phyloP scores from a whole-genome alignment of 2,797 vertebrate genomes.

The Anas georgica region DNA sequence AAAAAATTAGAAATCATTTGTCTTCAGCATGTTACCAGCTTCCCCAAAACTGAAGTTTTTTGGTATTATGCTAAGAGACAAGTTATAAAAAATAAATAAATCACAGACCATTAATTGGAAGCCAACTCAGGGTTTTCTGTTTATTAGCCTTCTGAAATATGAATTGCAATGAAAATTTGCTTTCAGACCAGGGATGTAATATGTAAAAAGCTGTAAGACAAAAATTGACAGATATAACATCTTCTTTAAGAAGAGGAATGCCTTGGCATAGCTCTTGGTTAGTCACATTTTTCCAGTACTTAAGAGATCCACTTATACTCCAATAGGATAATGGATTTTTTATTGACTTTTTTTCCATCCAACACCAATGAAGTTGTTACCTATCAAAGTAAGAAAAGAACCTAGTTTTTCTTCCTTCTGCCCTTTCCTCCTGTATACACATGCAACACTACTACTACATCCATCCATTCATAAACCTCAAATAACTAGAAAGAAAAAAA shows the following conservation, averaged over 20 bases:
- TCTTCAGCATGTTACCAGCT: neutral
- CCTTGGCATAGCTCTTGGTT: constrained; percentile 17
- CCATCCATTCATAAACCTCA: neutral
- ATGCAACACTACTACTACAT: neutral
- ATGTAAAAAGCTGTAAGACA: constrained; percentile 25
- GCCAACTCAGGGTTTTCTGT: neutral
- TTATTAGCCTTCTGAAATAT: constrained; percentile 16
- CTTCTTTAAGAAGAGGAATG: constrained; percentile 2
- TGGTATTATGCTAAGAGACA: constrained; percentile 21
- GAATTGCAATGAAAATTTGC: constrained; percentile 45
- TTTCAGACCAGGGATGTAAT: constrained; percentile 9
- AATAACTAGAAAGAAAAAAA: neutral
- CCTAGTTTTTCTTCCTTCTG: neutral
- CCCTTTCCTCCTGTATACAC: neutral
- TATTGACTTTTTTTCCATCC: neutral
- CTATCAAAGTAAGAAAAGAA: neutral
- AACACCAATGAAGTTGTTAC: neutral
- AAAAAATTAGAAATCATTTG: neutral
- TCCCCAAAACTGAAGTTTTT: constrained; percentile 1
- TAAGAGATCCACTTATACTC: neutral
- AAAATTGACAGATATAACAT: neutral
- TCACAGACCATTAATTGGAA: constrained; percentile 18
- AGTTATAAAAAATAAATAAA: neutral
- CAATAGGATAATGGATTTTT: neutral
- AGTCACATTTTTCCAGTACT: neutral